Base-by-base conservation (phyloP, 2,888 invertebrate genomes). In the Syrista parreyssii region DNA sequence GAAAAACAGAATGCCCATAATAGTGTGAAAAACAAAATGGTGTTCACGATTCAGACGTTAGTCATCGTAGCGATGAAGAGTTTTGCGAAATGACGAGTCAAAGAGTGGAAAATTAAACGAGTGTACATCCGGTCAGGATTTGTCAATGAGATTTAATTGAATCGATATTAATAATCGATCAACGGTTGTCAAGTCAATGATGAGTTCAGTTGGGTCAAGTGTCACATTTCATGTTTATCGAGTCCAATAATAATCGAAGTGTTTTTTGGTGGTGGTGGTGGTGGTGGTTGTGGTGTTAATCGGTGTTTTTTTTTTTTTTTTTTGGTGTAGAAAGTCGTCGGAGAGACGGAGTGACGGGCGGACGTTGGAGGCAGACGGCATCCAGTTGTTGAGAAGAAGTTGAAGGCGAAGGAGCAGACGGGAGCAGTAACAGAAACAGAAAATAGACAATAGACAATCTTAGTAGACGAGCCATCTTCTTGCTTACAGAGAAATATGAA, bases 371-470 rank as follows among this genome's bases (percentile, higher is more conserved):
- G 88, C 90, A 91, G 91, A 91, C 91, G 90, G 90, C 90, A 91
- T 89, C 91, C 91, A 91, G 91, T 90, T 90, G 91, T 91, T 91
- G 89, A 90, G 89, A 91, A 91, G 89, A 89, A 75, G 89, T 91
- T 90, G 91, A 87, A 91, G 91, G 90, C 90, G 84, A 89, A 89
- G 91, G 90, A 91, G 88, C 91, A 91, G 91, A 87, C 91, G 89
- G 91, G 91, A 91, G 87, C 91, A 90, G 90, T 90, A 91, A 91
- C 91, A 91, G 91, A 91, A 91, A 91, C 90, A 91, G 90, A 91
- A 91, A 91, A 90, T 88, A 90, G 89, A 89, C 89, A 88, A 90
- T 86, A 89, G 90, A 89, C 89, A 88, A 89, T 89, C 88, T 90
- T 90, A 90, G 86, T 89, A 87, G 88, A 88, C 88, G 88, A 89